These are phyloP conservation scores for Calliphora vicina DNA, from an alignment of 1,140 invertebrate genomes.

Conservation along the genomic window DNA sequence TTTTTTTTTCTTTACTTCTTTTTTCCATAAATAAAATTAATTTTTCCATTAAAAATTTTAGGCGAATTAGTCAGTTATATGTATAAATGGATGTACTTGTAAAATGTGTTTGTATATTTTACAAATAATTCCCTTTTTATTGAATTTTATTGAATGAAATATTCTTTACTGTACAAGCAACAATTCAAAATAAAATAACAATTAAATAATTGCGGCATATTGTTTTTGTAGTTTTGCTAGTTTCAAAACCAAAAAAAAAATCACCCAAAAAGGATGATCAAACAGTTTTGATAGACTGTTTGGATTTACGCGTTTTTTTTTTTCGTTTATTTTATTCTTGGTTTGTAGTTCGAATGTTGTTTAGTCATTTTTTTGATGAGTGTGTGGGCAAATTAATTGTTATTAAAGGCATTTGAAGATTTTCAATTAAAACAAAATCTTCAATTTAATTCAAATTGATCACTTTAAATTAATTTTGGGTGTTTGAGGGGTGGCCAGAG, in stretches of 20 bases:
- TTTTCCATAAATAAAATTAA: neutral
- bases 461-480: neutral
- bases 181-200: neutral
- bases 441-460: constrained; percentile 3
- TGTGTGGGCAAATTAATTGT: neutral
- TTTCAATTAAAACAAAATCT: constrained; percentile 14
- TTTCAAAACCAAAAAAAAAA: neutral
- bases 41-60: neutral
- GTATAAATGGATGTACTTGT: neutral
- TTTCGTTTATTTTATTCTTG: too few relatives aligned
- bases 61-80: neutral
- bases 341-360: neutral
- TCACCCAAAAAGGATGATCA: neutral
- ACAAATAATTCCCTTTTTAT: neutral
- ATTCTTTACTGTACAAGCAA: neutral
- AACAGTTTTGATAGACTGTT: neutral
- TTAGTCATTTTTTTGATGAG: neutral
- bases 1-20: neutral
- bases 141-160: neutral
- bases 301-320: neutral
- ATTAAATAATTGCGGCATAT: constrained; percentile 1
- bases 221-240: neutral
- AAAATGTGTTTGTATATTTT: too few relatives aligned
- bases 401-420: constrained; percentile 7
- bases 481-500: neutral